Evolutionary conservation across 2,888 invertebrate species (phyloP).

Genomic region (Labia minor): DNA sequence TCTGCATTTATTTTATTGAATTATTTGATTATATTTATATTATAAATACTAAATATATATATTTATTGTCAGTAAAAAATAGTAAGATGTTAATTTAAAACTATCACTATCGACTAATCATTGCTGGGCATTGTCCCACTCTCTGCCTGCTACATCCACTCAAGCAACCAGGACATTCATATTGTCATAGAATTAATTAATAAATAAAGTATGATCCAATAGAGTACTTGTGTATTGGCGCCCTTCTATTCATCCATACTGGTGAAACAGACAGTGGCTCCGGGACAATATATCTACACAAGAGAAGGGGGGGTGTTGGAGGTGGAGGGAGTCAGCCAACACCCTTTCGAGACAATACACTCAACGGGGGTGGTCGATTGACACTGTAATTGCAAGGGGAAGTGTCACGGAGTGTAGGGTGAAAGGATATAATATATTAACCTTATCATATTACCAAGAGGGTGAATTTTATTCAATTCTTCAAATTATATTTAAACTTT

Average conservation of each 20-base stretch:
- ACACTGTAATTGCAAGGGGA: not conserved
- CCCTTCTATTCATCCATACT: not conserved
- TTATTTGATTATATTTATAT: too few relatives aligned
- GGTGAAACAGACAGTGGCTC: constrained; percentile 3
- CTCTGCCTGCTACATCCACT: not conserved
- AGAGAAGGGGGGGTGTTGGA: too few relatives aligned
- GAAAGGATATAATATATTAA: not conserved
- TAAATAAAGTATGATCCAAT: not conserved
- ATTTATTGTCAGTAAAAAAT: not conserved
- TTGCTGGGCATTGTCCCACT: not conserved
- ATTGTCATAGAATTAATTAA: constrained; percentile 13
- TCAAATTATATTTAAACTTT: too few relatives aligned
- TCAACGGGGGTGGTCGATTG: not conserved
- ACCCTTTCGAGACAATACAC: not conserved
- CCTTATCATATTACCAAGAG: constrained; percentile 5
- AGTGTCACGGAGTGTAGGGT: not conserved
- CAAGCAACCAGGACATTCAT: not conserved
- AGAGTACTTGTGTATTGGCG: constrained; percentile 1
- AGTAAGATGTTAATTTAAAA: not conserved
- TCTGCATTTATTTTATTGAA: too few relatives aligned
- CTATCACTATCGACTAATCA: not conserved
- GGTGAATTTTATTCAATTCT: too few relatives aligned
- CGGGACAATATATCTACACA: not conserved
- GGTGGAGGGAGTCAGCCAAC: too few relatives aligned
- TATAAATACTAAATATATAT: too few relatives aligned